These are phyloP conservation scores for Microcebus griseorufus DNA, from an alignment of 2,113 vertebrate genomes.

Conservation along the genomic window DNA sequence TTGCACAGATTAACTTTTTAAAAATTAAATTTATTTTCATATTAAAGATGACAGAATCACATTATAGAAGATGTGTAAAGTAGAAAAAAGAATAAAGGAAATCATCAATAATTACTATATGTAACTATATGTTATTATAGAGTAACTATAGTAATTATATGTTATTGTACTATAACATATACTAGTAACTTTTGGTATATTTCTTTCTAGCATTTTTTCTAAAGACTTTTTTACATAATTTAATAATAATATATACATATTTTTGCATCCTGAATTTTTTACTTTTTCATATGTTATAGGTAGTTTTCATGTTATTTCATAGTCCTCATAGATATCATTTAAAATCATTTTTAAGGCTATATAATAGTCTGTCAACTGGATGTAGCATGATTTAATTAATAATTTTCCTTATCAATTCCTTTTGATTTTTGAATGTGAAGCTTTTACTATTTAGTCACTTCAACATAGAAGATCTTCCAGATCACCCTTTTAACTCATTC, in stretches of 20 bases:
- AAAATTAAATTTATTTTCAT: not conserved
- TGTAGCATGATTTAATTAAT: not conserved
- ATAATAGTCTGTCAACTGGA: not conserved
- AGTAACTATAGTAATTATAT: too few relatives aligned
- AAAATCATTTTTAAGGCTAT: not conserved
- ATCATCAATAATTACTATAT: not conserved
- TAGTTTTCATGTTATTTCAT: not conserved
- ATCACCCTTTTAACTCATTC: not conserved
- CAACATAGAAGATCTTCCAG: not conserved
- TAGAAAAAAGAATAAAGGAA: not conserved
- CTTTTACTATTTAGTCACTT: not conserved
- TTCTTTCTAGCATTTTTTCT: not conserved
- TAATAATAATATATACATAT: not conserved
- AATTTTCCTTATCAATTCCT: not conserved
- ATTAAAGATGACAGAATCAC: not conserved
- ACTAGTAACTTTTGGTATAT: not conserved
- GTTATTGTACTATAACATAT: not conserved
- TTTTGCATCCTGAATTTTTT: not conserved
- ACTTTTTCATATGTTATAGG: not conserved
- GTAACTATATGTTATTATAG: too few relatives aligned
- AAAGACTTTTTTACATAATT: not conserved
- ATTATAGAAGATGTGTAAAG: conserved; percentile 3
- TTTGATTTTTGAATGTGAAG: not conserved
- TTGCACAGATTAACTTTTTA: not conserved
- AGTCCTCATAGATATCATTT: not conserved